Percentiles rank a stretch among this genome's conserved stretches.
Evolutionary conservation across 2,888 invertebrate genomes (phyloP).

Genomic region (Caenorhabditis virilis): DNA sequence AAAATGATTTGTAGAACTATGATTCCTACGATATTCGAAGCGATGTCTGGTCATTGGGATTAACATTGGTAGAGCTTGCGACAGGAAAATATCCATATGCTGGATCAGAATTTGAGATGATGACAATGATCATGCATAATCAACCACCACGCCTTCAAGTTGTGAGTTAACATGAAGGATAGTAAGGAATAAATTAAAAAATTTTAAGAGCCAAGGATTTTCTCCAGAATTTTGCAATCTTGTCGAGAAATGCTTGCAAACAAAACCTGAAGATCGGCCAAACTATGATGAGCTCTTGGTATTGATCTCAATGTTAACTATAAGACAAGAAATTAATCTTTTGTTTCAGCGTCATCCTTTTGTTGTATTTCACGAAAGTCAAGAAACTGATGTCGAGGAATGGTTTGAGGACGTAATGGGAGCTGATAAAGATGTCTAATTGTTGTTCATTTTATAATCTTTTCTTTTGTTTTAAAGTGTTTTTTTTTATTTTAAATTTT

Average conservation of each 20-base stretch:
- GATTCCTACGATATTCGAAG: constrained; percentile 90
- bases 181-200: neutral
- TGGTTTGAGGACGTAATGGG: constrained; percentile 42
- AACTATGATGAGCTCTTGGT: constrained; percentile 63
- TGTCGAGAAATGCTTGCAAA: constrained; percentile 58
- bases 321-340: neutral
- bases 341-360: constrained; percentile 22
- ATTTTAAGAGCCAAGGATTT: constrained; percentile 10
- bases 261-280: constrained; percentile 55
- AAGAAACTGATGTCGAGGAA: constrained; percentile 34
- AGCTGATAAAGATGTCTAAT: neutral
- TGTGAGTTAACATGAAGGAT: constrained; percentile 11
- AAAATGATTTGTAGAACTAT: constrained; percentile 4
- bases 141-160: constrained; percentile 68
- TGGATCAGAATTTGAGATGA: constrained; percentile 87
- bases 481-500: too few species aligned
- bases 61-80: constrained; percentile 82
- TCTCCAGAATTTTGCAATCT: constrained; percentile 57
- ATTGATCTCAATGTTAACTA: neutral
- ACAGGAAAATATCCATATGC: constrained; percentile 80
- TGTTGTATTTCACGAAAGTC: constrained; percentile 9
- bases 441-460: too few species aligned
- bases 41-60: constrained; percentile 98
- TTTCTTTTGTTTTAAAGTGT: too few species aligned
- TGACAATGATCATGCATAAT: constrained; percentile 83